Evolutionary conservation across 2,888 invertebrate species (phyloP).

Genomic region (Vesta saturnalis): DNA sequence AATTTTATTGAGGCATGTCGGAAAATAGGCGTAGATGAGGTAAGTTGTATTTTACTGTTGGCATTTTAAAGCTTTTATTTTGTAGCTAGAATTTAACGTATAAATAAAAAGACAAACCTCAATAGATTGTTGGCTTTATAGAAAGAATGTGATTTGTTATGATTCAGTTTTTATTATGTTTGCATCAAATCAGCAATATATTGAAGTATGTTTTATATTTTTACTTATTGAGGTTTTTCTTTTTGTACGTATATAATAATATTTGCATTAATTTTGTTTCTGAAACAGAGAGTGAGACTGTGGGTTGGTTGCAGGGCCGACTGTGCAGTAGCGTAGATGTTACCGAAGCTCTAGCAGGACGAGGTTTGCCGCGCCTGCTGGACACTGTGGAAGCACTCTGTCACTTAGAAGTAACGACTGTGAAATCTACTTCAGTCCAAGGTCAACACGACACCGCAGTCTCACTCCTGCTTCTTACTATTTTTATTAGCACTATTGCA

Average conservation of each 20-base stretch:
- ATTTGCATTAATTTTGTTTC: slow-evolving; percentile 5
- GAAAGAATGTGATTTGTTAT: no score
- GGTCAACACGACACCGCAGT: slow-evolving; percentile 63
- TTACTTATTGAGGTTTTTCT: background rate
- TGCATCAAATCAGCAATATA: no score
- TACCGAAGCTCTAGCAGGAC: slow-evolving; percentile 61
- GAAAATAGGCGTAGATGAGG: slow-evolving; percentile 94
- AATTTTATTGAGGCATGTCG: slow-evolving; percentile 95
- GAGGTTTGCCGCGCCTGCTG: slow-evolving; percentile 60
- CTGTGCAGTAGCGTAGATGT: slow-evolving; percentile 68
- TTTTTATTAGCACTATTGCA: slow-evolving; percentile 63
- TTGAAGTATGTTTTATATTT: no score
- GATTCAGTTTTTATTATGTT: no score
- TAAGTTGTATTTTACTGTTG: slow-evolving; percentile 64
- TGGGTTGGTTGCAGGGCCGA: slow-evolving; percentile 68
- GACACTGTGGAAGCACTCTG: slow-evolving; percentile 58
- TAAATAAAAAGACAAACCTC: no score
- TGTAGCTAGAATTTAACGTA: slow-evolving; percentile 17
- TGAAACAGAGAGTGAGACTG: slow-evolving; percentile 59
- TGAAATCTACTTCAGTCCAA: slow-evolving; percentile 46
- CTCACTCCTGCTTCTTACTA: slow-evolving; percentile 62
- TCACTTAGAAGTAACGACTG: slow-evolving; percentile 49
- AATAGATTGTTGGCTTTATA: no score
- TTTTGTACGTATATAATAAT: slow-evolving; percentile 12
- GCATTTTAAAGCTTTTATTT: slow-evolving; percentile 23